Evolutionary conservation across 2,888 invertebrate species (phyloP).

Genomic region (Rhingia rostrata): DNA sequence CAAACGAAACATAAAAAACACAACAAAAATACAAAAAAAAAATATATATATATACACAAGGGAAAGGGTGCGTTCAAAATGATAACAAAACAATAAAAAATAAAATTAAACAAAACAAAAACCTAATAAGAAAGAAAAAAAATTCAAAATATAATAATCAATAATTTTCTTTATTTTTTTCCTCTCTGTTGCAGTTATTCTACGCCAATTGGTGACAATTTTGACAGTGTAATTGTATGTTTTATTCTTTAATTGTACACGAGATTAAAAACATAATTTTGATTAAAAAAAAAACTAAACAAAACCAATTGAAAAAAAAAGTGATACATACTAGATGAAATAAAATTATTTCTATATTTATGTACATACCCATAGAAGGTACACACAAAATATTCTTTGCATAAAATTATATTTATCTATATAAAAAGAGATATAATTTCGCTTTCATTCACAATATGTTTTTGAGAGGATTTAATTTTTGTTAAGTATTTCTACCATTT

Average conservation of each 20-base stretch:
- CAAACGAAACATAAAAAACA: constrained; percentile 30
- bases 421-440: constrained; percentile 64
- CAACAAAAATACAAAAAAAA: constrained; percentile 12
- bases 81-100: constrained; percentile 14
- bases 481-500: constrained; percentile 54
- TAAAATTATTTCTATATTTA: constrained; percentile 22
- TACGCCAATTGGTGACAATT: constrained; percentile 29
- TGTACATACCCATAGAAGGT: background rate
- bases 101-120: constrained; percentile 8
- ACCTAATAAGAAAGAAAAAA: background rate
- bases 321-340: background rate
- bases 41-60: constrained; percentile 27
- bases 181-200: constrained; percentile 50
- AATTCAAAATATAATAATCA: constrained; percentile 9
- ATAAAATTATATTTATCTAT: constrained; percentile 9
- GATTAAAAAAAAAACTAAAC: constrained; percentile 18
- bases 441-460: constrained; percentile 70
- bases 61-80: constrained; percentile 1
- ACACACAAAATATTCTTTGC: constrained; percentile 20
- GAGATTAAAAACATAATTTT: constrained; percentile 4
- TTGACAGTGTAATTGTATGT: constrained; percentile 1
- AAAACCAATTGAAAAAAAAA: constrained; percentile 5
- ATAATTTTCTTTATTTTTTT: constrained; percentile 12
- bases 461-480: constrained; percentile 54
- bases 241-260: background rate